Evolutionary conservation across 2,797 vertebrate species (phyloP), one percentile per base, ranked within the genome.

Genomic region (Salarias fasciatus): DNA sequence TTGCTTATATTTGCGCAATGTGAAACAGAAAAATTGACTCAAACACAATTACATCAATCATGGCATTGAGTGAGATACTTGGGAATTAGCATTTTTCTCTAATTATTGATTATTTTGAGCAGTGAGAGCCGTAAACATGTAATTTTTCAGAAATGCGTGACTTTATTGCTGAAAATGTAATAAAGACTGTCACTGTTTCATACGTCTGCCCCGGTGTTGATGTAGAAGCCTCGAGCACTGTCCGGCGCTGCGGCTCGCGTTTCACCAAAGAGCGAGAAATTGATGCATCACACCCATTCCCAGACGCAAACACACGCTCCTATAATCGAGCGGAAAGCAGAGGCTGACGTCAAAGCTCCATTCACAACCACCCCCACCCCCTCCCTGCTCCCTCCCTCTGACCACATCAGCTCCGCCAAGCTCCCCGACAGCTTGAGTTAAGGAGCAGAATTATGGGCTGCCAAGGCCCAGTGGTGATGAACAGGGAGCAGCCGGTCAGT

Each of bases 291-390:
- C 54, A 56, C 55, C 55, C 63, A 62, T 61, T 72, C 33, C 44
- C 55, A 70, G 14, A 66, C 54, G 49, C 52, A 69, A 40, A 68
- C 65, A 72, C 63, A 54, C 65, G 76, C 45, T 60, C 56, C 70
- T 72, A 70, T 13, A 73, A 75, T 78, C 69, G 79, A 88, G 77
- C 75, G 72, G 79, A 72, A 63, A 63, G 67, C 57, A 60, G 33
- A 35, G 33, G 36, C 56, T 91, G 89, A 89, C 83, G 86, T 91
- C 89, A 91, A 88, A 87, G 50, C 61, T 52, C 72, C 73, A 88
- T 86, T 87, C 83, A 85, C 70, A 82, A 69, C 43, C 72, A 73
- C 58, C 55, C 62, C 55, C 63, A 59, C 33, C 5, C 33, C 33
- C 1, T 33, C 2, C 33, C 33, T 2, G 33, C 53, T 33, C 1